phyloP scores from a whole-genome alignment of 2,888 invertebrate genomes.

The Synergus umbraculus region DNA sequence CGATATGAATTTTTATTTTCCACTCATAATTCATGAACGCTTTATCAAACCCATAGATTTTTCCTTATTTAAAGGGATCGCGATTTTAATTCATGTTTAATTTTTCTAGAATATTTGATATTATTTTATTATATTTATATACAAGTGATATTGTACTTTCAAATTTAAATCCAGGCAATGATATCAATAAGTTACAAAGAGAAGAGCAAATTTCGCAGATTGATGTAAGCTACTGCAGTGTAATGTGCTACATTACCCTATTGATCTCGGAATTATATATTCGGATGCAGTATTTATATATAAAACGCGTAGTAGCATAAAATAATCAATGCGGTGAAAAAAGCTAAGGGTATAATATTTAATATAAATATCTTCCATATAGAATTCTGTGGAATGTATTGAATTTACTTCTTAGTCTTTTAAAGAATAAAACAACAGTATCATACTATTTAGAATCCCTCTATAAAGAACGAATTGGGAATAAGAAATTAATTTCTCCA shows the following conservation, averaged over 20 bases:
- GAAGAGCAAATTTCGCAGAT: neutral
- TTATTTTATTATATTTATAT: too few relatives aligned
- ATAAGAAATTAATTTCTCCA: too few relatives aligned
- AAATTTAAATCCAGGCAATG: neutral
- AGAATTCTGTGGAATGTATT: neutral
- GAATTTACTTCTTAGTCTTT: neutral
- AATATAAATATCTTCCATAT: neutral
- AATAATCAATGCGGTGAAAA: constrained; percentile 3
- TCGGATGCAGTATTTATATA: constrained; percentile 30
- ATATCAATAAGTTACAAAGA: neutral
- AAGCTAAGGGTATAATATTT: neutral
- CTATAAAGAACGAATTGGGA: too few relatives aligned
- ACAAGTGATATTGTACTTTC: neutral
- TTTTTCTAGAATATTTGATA: too few relatives aligned
- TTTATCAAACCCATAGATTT: neutral
- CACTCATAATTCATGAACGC: neutral
- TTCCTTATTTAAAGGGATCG: neutral
- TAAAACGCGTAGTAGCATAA: constrained; percentile 25
- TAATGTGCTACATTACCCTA: constrained; percentile 38
- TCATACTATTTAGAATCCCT: too few relatives aligned
- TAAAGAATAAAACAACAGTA: neutral
- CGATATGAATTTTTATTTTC: neutral
- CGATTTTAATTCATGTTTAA: too few relatives aligned
- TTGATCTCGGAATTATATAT: constrained; percentile 33
- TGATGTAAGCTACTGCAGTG: constrained; percentile 23